These are phyloP conservation scores for Agrilus planipennis DNA, from an alignment of 1,140 invertebrate species.

Conservation along the genomic window DNA sequence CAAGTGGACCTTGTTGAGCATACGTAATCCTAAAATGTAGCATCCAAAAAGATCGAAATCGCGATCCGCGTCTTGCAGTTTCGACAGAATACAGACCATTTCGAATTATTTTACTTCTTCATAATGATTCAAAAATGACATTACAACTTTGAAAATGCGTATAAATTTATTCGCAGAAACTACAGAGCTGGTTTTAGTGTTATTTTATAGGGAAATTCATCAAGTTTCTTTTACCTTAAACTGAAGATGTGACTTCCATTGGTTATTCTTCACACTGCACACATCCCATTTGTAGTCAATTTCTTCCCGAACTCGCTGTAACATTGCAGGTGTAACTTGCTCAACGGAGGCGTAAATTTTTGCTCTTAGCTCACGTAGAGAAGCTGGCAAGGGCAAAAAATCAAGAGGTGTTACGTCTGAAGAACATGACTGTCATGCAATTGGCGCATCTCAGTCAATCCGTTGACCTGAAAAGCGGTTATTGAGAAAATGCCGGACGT, in stretches of 20 bases:
- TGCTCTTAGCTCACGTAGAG: background rate
- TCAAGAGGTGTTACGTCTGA: background rate
- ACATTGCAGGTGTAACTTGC: too few relatives aligned
- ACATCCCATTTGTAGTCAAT: background rate
- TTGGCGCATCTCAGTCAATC: constrained; percentile 1
- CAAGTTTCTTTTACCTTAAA: constrained; percentile 1
- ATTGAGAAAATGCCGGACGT: too few relatives aligned
- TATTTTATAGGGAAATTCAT: background rate
- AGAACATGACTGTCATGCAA: background rate
- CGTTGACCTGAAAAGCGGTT: background rate
- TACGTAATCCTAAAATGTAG: too few relatives aligned
- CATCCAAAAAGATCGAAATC: too few relatives aligned
- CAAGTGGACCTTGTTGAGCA: too few relatives aligned
- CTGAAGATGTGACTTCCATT: background rate
- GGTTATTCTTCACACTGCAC: background rate
- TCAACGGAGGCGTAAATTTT: too few relatives aligned
- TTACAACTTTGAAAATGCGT: constrained; percentile 1
- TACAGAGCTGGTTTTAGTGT: background rate
- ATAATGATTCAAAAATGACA: background rate
- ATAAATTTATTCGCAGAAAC: background rate
- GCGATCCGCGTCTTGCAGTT: too few relatives aligned
- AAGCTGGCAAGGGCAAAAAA: background rate
- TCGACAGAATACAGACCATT: too few relatives aligned
- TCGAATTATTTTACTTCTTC: too few relatives aligned
- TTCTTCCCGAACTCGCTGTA: background rate